Evolutionary conservation across 2,113 vertebrate species (phyloP).

Genomic region (Platysteira castanea): DNA sequence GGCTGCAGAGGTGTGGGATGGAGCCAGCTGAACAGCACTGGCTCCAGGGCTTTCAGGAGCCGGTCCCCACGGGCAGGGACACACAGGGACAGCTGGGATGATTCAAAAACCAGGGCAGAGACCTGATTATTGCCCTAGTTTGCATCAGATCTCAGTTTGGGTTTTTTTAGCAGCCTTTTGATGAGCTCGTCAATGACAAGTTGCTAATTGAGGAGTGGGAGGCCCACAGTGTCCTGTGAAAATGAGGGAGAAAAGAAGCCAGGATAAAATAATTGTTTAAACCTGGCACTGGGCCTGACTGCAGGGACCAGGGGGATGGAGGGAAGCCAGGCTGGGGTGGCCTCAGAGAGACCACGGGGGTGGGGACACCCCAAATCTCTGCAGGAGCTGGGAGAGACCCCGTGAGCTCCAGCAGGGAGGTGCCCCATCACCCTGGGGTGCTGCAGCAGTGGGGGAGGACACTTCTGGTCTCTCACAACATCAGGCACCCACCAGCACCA

Average conservation of each 20-base stretch:
- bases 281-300: not conserved
- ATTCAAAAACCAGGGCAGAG: not conserved
- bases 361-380: not conserved
- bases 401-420: accelerated
- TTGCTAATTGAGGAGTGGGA: not conserved
- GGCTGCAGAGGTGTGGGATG: not conserved
- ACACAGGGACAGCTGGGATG: not conserved
- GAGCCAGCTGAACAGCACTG: accelerated
- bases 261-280: not conserved
- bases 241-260: accelerated
- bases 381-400: not conserved
- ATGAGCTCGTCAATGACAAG: not conserved
- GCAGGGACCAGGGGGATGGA: not conserved
- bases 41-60: not conserved
- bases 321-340: not conserved
- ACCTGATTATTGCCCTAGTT: conserved; percentile 34
- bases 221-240: not conserved
- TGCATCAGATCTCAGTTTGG: not conserved
- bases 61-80: not conserved
- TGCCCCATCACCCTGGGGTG: accelerated
- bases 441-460: not conserved
- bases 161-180: not conserved
- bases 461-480: no score
- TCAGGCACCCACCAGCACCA: accelerated
- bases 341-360: not conserved